Evolutionary conservation across 2,888 invertebrate genomes (phyloP).

Genomic region (Glaucopsyche alexis): DNA sequence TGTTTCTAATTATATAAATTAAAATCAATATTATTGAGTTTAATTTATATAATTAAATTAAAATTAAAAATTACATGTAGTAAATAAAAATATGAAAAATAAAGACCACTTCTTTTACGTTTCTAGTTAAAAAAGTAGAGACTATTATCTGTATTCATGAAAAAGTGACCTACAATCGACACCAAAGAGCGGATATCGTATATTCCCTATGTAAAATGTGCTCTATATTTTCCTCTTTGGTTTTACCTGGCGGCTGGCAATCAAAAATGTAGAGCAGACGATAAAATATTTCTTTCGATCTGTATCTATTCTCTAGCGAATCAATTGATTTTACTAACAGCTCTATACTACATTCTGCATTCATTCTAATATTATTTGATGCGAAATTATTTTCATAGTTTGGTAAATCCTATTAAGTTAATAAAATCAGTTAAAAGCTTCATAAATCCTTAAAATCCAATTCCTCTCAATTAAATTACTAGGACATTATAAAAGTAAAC

Average conservation of each 20-base stretch:
- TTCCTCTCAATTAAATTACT: constrained; percentile 29
- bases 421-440: background rate
- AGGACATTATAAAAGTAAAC: constrained; percentile 41
- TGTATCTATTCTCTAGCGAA: background rate
- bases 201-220: background rate
- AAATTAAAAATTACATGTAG: too few relatives aligned
- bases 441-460: background rate
- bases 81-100: too few relatives aligned
- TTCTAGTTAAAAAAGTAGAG: too few relatives aligned
- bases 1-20: too few relatives aligned
- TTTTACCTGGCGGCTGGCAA: background rate
- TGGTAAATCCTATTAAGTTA: rapidly evolving
- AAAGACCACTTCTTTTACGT: too few relatives aligned
- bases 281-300: background rate
- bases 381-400: too few relatives aligned
- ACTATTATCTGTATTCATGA: background rate
- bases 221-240: background rate
- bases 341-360: too few relatives aligned
- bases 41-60: too few relatives aligned
- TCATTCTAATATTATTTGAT: too few relatives aligned
- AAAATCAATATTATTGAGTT: too few relatives aligned
- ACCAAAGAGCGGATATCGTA: background rate
- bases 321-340: too few relatives aligned
- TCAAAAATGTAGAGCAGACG: constrained; percentile 13
- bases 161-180: background rate